Evolutionary conservation across 2,888 invertebrate genomes (phyloP), one percentile per base, ranked within the genome.

Genomic region (Chouioia cunea): DNA sequence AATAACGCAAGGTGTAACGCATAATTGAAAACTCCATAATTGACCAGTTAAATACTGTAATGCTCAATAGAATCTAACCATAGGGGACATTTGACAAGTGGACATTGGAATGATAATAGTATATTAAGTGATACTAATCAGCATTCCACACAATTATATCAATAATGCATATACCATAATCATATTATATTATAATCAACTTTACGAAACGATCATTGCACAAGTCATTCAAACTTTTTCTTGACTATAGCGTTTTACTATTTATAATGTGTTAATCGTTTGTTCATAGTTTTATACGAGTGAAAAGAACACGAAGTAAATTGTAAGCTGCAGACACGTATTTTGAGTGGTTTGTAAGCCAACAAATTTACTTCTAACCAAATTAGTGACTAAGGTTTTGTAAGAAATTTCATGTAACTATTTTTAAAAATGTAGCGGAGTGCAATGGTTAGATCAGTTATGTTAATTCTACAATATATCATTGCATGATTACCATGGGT

Each of bases 401-500:
- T 62, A 60, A 20, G 62, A 22, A 12, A 46, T 6, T 18, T 36
- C 12, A 36, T 23, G 27, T 36, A 36, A 36, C 20, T 6, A 52
- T 16, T 43, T 48, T 50, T 23, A 65, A 63, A 57, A 58, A 48
- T 62, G 56, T 70, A 70, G 65, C 23, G 23, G n/a, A 65, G 18
- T 70, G 50, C 56, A 23, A 20, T 65, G 60, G 50, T 56, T 70
- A 65, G 43, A 65, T 43, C 64, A 20, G 56, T 22, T 59, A 18
- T 47, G 62, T 65, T 64, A 65, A 70, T 59, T 64, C 20, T 70
- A 27, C 58, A 22, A 20, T 16, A 14, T 44, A 60, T 44, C 46
- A 70, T 60, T 48, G 70, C 65, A 70, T 70, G 70, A 44, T 53
- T 63, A 58, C 27, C 20, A 50, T 65, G 65, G 66, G 63, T 57